These are phyloP conservation scores for Cyclura pinguis DNA, from an alignment of 2,797 vertebrate species.

Conservation along the genomic window DNA sequence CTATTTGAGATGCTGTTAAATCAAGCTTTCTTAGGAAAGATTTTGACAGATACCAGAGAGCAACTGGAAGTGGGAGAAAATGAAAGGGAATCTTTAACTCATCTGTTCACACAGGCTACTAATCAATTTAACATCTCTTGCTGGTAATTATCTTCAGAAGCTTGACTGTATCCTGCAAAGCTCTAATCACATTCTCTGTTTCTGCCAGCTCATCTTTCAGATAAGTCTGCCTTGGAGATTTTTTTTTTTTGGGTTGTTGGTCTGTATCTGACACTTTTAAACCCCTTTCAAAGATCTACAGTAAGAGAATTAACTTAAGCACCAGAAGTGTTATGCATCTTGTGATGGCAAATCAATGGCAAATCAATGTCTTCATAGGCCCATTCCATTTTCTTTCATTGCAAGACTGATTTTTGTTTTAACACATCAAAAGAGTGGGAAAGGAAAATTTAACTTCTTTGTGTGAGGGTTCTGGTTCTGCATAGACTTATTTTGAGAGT, in stretches of 20 bases:
- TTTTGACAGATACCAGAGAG: slow-evolving; percentile 24
- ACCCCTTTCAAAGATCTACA: neutral
- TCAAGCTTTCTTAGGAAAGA: slow-evolving; percentile 25
- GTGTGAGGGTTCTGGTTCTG: neutral
- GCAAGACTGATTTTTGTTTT: neutral
- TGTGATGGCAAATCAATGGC: neutral
- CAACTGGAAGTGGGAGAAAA: slow-evolving; percentile 14
- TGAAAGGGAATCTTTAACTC: slow-evolving; percentile 33
- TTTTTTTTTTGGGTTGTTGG: neutral
- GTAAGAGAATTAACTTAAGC: neutral
- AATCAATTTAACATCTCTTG: slow-evolving; percentile 43
- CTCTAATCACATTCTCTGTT: slow-evolving; percentile 10
- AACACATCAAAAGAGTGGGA: neutral
- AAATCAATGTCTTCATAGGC: neutral
- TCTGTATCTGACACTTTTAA: neutral
- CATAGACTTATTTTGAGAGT: neutral
- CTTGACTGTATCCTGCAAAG: slow-evolving; percentile 8
- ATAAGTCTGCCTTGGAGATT: neutral
- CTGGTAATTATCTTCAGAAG: slow-evolving; percentile 40
- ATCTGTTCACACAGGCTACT: slow-evolving; percentile 16
- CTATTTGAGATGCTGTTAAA: slow-evolving; percentile 10
- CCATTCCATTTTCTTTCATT: neutral
- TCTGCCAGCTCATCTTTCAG: slow-evolving; percentile 22
- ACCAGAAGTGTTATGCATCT: neutral
- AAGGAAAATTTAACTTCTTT: neutral